Conservation (phyloP, 2,797 vertebrate genomes). For the Macropodus opercularis region DNA sequence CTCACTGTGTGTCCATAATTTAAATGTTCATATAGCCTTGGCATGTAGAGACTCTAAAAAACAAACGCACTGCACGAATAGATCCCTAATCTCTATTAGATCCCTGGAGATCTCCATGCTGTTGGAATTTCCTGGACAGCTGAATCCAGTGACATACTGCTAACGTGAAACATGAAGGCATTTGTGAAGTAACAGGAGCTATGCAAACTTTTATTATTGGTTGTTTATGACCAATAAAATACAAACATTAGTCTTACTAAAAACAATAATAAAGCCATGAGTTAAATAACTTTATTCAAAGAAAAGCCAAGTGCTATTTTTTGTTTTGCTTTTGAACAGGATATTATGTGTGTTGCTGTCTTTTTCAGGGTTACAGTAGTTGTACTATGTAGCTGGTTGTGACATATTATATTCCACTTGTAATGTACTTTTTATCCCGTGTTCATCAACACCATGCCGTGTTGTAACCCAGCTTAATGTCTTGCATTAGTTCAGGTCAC, state of each 20-base stretch:
- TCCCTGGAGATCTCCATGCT: conserved; percentile 21
- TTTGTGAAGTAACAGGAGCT: too few species aligned
- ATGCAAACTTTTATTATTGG: too few species aligned
- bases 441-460: conserved; percentile 22
- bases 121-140: conserved; percentile 55
- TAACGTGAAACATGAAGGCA: too few species aligned
- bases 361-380: not conserved
- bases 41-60: not conserved
- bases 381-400: not conserved
- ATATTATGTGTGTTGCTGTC: too few species aligned
- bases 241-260: too few species aligned
- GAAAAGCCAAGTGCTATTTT: too few species aligned
- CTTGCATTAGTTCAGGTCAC: conserved; percentile 13
- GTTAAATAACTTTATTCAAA: too few species aligned
- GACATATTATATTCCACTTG: conserved; percentile 1
- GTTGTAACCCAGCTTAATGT: conserved; percentile 10
- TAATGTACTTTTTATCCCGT: not conserved
- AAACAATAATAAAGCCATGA: too few species aligned
- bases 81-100: conserved; percentile 3
- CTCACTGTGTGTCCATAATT: conserved; percentile 1
- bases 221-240: too few species aligned
- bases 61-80: conserved; percentile 23
- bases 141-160: conserved; percentile 20
- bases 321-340: too few species aligned
- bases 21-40: conserved; percentile 4